Evolutionary conservation across 2,888 invertebrate genomes (phyloP), one percentile per base, ranked within the genome.

Genomic region (Prionchulus punctatus): DNA sequence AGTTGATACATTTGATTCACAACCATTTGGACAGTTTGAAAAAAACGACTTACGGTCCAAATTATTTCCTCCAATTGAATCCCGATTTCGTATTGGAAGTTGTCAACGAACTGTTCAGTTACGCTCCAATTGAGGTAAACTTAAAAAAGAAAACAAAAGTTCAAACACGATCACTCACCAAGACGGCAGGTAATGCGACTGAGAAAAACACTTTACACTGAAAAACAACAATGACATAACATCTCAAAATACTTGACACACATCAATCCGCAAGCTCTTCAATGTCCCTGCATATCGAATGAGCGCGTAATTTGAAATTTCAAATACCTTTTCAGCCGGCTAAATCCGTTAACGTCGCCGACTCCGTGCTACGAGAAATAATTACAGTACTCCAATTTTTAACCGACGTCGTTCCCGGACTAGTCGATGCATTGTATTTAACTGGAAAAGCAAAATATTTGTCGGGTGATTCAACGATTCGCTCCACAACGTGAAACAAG

Each of bases 21-120:
- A 60, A 63, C 26, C 72, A 74, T 60, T 71, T 70, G 59, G 62
- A 65, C 28, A 63, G 64, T 21, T 59, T 75, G 25, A 66, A 77
- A 62, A 76, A 76, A 1, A 71, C 81, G 59, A 80, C 83, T 0
- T 85, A 83, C 66, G 85, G 89, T 23, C 77, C 82, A 27, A 76
- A 79, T 3, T 89, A 88, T 71, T 77, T 88, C 47, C 78, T 79
- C 59, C 73, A 77, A 52, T 75, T 94, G 51, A 85, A 94, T 74
- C 86, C 90, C 1, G 86, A 88, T 72, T 85, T 92, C 67, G 75
- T 90, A 56, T 70, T 90, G 18, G 82, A 84, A 63, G 78, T 90
- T 18, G 82, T 82, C 53, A 80, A 80, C 58, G 84, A 86, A 66
- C 82, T 84, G 66, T 78, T 88, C 58, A 78, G 80, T 56, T 83